Evolutionary conservation across 1,140 invertebrate species (phyloP).

Genomic region (Drosophila sturtevanti): DNA sequence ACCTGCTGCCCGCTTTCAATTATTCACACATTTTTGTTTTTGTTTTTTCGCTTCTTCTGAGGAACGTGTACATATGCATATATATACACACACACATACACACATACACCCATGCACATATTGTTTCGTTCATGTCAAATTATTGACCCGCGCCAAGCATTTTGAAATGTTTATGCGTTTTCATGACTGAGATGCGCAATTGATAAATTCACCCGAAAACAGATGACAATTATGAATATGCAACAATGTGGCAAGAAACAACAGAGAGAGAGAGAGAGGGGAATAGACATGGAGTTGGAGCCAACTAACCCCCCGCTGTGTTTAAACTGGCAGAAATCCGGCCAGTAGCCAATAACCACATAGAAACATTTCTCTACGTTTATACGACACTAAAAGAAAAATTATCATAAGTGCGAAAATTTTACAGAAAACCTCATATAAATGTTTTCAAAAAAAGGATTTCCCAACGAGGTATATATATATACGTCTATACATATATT

Average conservation of each 20-base stretch:
- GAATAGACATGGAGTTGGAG: neutral
- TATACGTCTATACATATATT: no score
- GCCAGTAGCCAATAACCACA: constrained; percentile 56
- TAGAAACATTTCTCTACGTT: constrained; percentile 37
- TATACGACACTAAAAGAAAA: constrained; percentile 39
- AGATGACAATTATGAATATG: constrained; percentile 74
- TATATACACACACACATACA: neutral
- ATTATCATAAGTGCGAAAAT: no score
- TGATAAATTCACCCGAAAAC: constrained; percentile 66
- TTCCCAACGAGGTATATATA: no score
- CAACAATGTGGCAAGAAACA: constrained; percentile 36
- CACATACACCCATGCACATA: constrained; percentile 45
- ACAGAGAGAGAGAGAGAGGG: constrained; percentile 5
- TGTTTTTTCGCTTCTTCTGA: neutral
- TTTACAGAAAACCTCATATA: no score
- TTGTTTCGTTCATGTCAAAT: constrained; percentile 82
- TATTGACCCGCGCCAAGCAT: constrained; percentile 71
- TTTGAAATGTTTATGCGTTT: constrained; percentile 80
- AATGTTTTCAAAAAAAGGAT: no score
- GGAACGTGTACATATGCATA: neutral
- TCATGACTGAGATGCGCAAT: constrained; percentile 79
- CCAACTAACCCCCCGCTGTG: neutral
- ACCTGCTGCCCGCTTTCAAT: constrained; percentile 52
- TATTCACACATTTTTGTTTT: constrained; percentile 65
- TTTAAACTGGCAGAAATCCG: constrained; percentile 21